Conservation (phyloP, 2,113 vertebrate species). For the Carettochelys insculpta region DNA sequence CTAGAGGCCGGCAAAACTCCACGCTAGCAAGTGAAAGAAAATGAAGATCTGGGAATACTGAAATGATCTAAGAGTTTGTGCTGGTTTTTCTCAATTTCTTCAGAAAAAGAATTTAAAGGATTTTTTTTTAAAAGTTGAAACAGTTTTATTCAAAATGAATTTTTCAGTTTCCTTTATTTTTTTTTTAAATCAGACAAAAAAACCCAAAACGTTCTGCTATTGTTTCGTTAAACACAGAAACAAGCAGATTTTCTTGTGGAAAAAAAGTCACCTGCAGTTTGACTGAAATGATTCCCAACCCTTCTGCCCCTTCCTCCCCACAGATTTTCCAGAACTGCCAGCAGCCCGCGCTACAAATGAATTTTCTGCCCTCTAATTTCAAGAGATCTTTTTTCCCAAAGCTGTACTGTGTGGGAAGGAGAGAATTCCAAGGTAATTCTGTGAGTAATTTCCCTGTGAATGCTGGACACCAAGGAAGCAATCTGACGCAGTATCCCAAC, state of each 20-base stretch:
- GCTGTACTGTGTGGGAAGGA: neutral
- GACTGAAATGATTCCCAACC: neutral
- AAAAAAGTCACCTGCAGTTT: neutral
- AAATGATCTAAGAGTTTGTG: neutral
- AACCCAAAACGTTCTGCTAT: neutral
- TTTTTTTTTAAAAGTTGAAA: neutral
- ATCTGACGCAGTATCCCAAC: neutral
- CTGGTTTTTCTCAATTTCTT: neutral
- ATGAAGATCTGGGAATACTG: neutral
- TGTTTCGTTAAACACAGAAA: neutral
- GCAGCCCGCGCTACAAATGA: neutral
- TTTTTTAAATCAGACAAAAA: no score
- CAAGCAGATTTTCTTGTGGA: neutral
- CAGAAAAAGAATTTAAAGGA: neutral
- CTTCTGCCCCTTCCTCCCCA: no score
- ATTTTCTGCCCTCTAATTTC: neutral
- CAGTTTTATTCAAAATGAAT: neutral
- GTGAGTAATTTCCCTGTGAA: neutral
- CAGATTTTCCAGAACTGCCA: neutral
- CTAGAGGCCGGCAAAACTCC: neutral
- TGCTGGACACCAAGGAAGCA: neutral
- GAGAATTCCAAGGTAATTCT: neutral
- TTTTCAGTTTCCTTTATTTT: neutral
- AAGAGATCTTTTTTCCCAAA: rapidly evolving
- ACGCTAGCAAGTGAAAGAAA: neutral